These are phyloP conservation scores for Saccostrea cuccullata DNA, from an alignment of 1,140 invertebrate genomes.

Conservation along the genomic window DNA sequence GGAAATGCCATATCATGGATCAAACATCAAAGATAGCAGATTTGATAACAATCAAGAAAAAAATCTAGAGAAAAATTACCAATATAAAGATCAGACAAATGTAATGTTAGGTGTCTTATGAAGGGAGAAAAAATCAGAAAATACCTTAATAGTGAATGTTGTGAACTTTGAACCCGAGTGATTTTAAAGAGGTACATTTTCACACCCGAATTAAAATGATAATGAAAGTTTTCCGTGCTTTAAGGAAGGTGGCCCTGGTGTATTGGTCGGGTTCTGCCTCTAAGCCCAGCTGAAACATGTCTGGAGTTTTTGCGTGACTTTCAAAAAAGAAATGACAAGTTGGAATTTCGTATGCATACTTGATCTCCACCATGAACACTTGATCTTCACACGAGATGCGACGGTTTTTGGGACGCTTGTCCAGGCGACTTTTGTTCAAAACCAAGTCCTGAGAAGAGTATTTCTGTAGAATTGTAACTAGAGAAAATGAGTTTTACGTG, in stretches of 20 bases:
- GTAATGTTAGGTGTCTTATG: conserved; percentile 18
- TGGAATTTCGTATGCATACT: conserved; percentile 37
- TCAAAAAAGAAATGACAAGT: conserved; percentile 32
- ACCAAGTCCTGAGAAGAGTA: conserved; percentile 9
- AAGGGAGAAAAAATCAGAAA: background rate
- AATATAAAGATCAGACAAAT: background rate
- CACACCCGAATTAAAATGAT: background rate
- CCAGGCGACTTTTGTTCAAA: conserved; percentile 32
- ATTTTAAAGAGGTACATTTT: conserved; percentile 16
- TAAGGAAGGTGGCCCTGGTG: background rate
- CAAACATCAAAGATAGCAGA: background rate
- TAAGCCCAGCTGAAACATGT: conserved; percentile 14
- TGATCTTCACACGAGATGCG: conserved; percentile 34
- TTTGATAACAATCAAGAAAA: conserved; percentile 7
- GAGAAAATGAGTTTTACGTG: conserved; percentile 35
- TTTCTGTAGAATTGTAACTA: conserved; percentile 25
- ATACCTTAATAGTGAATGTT: background rate
- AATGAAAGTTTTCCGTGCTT: conserved; percentile 17
- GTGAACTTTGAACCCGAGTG: background rate
- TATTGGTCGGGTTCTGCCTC: background rate
- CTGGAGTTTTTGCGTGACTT: conserved; percentile 15
- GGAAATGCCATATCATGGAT: background rate
- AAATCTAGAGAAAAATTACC: background rate
- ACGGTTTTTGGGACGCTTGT: conserved; percentile 31
- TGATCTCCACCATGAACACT: conserved; percentile 19